These are phyloP conservation scores for Pyrocephalus nanus DNA, from an alignment of 2,797 vertebrate genomes.

Conservation along the genomic window DNA sequence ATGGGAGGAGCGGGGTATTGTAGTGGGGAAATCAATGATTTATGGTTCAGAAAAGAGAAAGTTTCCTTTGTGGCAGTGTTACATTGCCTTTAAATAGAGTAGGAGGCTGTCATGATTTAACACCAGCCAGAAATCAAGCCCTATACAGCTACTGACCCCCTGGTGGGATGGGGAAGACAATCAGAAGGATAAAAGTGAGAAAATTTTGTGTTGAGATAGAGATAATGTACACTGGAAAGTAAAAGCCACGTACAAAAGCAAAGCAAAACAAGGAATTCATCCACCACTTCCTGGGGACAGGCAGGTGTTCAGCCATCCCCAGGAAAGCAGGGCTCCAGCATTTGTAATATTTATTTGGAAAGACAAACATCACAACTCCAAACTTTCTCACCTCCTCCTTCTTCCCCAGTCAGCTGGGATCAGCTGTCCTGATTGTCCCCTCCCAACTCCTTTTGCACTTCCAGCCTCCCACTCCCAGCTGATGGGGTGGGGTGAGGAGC, in stretches of 20 bases:
- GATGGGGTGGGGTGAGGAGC: background rate
- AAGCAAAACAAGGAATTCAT: background rate
- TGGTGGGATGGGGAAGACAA: background rate
- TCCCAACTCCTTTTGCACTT: background rate
- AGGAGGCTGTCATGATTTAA: background rate
- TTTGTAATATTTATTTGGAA: background rate
- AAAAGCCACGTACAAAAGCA: background rate
- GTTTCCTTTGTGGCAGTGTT: constrained; percentile 30
- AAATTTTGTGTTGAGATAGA: background rate
- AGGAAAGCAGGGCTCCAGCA: background rate
- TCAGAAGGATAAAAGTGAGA: background rate
- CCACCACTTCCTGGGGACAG: background rate
- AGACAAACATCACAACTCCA: background rate
- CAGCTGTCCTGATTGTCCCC: background rate
- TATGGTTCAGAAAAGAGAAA: constrained; percentile 31
- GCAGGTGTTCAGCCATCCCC: background rate
- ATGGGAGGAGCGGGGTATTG: background rate
- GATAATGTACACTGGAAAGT: background rate
- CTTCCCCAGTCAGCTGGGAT: background rate
- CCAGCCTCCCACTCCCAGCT: accelerated
- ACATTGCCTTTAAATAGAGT: constrained; percentile 11
- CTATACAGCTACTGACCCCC: background rate
- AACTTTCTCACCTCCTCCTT: background rate
- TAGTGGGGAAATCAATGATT: background rate
- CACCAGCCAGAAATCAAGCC: background rate